Conservation (phyloP, 1,140 invertebrate genomes). For the Phocides pigmalion region DNA sequence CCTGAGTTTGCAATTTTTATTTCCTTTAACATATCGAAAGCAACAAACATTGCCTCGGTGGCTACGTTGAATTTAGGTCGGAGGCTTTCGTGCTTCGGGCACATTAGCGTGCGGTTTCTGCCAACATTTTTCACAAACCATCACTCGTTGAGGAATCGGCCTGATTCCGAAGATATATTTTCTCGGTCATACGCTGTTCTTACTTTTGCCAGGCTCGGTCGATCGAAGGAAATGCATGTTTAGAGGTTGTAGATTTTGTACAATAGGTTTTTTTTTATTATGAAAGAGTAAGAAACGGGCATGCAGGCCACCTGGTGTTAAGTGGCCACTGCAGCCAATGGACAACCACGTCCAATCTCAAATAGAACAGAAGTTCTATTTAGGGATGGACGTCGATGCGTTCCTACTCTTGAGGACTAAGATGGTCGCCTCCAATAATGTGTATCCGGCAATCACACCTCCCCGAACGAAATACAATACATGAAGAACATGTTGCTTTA, state of each 20-base stretch:
- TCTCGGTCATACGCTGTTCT: conserved; percentile 39
- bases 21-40: conserved; percentile 18
- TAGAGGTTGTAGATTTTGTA: background rate
- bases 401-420: too few relatives aligned
- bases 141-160: conserved; percentile 54
- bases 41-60: background rate
- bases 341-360: too few relatives aligned
- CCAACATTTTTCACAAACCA: conserved; percentile 62
- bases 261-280: background rate
- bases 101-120: conserved; percentile 65
- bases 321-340: too few relatives aligned
- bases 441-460: too few relatives aligned
- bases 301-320: too few relatives aligned
- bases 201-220: background rate
- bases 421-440: too few relatives aligned
- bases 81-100: conserved; percentile 49
- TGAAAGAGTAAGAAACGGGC: too few relatives aligned
- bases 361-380: too few relatives aligned
- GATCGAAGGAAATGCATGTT: background rate
- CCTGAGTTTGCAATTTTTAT: background rate
- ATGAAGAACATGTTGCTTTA: too few relatives aligned
- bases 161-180: conserved; percentile 53
- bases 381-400: too few relatives aligned
- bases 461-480: too few relatives aligned
- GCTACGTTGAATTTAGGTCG: conserved; percentile 59